Conservation (phyloP, 1,140 invertebrate species). For the Archivesica marissinica region DNA sequence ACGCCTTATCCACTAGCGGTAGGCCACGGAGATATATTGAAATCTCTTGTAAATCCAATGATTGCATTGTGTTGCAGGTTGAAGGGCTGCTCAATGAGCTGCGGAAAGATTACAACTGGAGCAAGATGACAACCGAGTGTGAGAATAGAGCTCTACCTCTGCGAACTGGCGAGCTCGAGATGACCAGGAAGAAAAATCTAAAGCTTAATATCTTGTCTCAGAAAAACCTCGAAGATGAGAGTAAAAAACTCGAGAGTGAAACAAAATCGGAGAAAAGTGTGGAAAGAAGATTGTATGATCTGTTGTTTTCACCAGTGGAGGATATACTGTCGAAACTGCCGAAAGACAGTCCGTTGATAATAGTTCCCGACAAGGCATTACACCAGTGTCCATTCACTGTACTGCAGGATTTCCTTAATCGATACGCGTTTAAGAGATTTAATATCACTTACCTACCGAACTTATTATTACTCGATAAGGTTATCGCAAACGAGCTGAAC, state of each 20-base stretch:
- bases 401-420: slow-evolving; percentile 70
- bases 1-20: too few species aligned
- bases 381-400: slow-evolving; percentile 77
- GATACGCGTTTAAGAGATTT: slow-evolving; percentile 70
- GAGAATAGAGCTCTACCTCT: slow-evolving; percentile 77
- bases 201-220: slow-evolving; percentile 46
- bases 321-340: slow-evolving; percentile 77
- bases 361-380: slow-evolving; percentile 80
- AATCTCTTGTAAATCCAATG: too few species aligned
- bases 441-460: slow-evolving; percentile 76
- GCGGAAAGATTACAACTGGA: slow-evolving; percentile 58
- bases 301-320: slow-evolving; percentile 77
- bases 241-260: slow-evolving; percentile 22
- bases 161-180: slow-evolving; percentile 61
- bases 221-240: slow-evolving; percentile 22
- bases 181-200: slow-evolving; percentile 66
- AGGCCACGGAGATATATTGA: too few species aligned
- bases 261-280: slow-evolving; percentile 60
- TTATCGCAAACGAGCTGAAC: slow-evolving; percentile 76
- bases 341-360: slow-evolving; percentile 71
- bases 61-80: slow-evolving; percentile 71
- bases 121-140: slow-evolving; percentile 65
- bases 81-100: slow-evolving; percentile 69
- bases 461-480: slow-evolving; percentile 75
- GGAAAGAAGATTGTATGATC: slow-evolving; percentile 73